Conservation (phyloP, 2,113 vertebrate species). For the Corythornis cristatus region DNA sequence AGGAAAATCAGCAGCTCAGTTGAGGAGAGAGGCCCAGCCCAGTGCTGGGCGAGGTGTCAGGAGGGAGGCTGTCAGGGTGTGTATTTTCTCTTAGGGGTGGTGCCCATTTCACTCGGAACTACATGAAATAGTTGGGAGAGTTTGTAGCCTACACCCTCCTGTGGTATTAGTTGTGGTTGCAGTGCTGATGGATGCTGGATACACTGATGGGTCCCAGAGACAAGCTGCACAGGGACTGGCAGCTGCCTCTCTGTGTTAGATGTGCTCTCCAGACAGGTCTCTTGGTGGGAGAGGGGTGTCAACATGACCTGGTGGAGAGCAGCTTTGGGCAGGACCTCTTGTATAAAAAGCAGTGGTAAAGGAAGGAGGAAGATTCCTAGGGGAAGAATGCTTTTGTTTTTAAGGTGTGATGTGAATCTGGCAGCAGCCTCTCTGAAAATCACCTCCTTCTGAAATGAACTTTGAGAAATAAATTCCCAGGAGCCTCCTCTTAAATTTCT, state of each 20-base stretch:
- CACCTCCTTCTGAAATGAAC: accelerated
- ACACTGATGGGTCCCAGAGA: neutral
- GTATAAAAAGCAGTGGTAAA: neutral
- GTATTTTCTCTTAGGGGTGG: neutral
- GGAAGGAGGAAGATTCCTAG: neutral
- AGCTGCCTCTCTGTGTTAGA: neutral
- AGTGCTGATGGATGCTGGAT: neutral
- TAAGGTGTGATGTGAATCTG: neutral
- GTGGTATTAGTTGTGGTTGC: neutral
- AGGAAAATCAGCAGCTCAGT: neutral
- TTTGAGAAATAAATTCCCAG: neutral
- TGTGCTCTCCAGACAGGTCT: accelerated
- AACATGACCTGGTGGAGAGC: neutral
- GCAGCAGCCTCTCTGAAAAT: neutral
- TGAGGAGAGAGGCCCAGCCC: neutral
- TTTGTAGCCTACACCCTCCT: neutral
- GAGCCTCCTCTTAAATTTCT: neutral
- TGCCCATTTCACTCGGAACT: neutral
- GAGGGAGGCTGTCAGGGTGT: neutral
- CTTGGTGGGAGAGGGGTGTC: neutral
- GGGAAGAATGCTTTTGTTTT: neutral
- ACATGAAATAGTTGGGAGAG: neutral
- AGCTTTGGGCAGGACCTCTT: neutral
- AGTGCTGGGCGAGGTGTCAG: accelerated
- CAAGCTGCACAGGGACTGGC: accelerated